phyloP scores from a whole-genome alignment of 2,888 invertebrate species.

The Ferdinandea cuprea region DNA sequence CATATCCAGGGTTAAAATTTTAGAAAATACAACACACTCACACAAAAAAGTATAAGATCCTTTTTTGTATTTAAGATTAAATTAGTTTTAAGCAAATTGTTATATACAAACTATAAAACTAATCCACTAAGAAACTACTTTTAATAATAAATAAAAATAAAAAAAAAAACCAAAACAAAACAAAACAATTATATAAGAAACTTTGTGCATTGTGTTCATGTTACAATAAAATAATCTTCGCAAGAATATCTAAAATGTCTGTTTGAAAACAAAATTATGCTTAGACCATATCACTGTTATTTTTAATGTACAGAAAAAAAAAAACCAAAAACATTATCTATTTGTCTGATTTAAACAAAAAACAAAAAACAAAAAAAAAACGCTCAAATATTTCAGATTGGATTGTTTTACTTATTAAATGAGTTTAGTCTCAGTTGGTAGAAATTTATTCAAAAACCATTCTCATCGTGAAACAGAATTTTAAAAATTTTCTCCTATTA shows the following conservation, averaged over 20 bases:
- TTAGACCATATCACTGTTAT: slow-evolving; percentile 73
- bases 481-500: slow-evolving; percentile 1
- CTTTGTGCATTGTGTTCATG: slow-evolving; percentile 74
- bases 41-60: slow-evolving; percentile 62
- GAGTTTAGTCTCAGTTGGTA: slow-evolving; percentile 20
- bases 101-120: slow-evolving; percentile 66
- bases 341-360: slow-evolving; percentile 38
- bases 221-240: slow-evolving; percentile 73
- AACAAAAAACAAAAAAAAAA: too few relatives aligned
- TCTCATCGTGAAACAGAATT: slow-evolving; percentile 20
- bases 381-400: slow-evolving; percentile 45
- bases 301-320: slow-evolving; percentile 61
- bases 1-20: slow-evolving; percentile 73
- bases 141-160: slow-evolving; percentile 42
- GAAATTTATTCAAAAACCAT: slow-evolving; percentile 17
- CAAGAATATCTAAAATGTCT: slow-evolving; percentile 71
- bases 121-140: slow-evolving; percentile 60
- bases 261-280: slow-evolving; percentile 65
- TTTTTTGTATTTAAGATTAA: slow-evolving; percentile 73
- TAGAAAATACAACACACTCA: slow-evolving; percentile 55
- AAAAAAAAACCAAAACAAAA: slow-evolving; percentile 1
- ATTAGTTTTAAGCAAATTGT: slow-evolving; percentile 68
- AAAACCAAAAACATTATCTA: slow-evolving; percentile 34
- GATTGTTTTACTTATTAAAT: slow-evolving; percentile 44
- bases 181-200: slow-evolving; percentile 49